Evolutionary conservation across 2,888 invertebrate species (phyloP), one percentile per base, ranked within the genome.

Genomic region (Ctenicera cuprea): DNA sequence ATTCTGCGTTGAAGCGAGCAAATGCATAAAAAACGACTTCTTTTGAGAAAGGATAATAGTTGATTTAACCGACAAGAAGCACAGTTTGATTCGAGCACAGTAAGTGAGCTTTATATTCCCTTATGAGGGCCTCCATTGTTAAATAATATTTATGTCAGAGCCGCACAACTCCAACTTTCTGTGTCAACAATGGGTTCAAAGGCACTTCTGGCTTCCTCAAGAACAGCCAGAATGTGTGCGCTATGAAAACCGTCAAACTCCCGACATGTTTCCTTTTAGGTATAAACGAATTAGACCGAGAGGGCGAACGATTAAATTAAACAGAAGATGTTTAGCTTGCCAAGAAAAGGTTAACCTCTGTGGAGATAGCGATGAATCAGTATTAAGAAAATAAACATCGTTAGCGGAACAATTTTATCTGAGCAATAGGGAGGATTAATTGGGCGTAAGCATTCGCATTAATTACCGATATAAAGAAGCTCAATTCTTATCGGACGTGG

Each of bases 71-170:
- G 69, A 69, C 67, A 74, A 67, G 37, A 62, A 54, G 67, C 61
- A 63, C 65, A 45, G 50, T 72, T 76, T 72, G 77, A 76, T 76
- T 77, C 73, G 72, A 48, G 74, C 70, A 73, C 74, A 75, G 77
- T 73, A 65, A 70, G 72, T 76, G 75, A 76, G 82, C 83, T 83
- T 83, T 83, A 82, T 82, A 78, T 82, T 81, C 83, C 76, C 82
- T 84, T 83, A 83, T 83, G 81, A 82, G 80, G 78, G 64, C 77
- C 78, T 76, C 83, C 80, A 83, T 83, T 84, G 84, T 85, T 82
- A 81, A 84, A 84, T 83, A 84, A 85, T 84, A 84, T 84, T 85
- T 84, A 83, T 83, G 83, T 84, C 84, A 83, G 83, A 80, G 80
- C 80, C 83, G 83, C 82, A 82, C 82, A 83, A 82, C 83, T 83